Base-by-base conservation (phyloP, 2,797 vertebrate genomes). In the Helarctos malayanus region DNA sequence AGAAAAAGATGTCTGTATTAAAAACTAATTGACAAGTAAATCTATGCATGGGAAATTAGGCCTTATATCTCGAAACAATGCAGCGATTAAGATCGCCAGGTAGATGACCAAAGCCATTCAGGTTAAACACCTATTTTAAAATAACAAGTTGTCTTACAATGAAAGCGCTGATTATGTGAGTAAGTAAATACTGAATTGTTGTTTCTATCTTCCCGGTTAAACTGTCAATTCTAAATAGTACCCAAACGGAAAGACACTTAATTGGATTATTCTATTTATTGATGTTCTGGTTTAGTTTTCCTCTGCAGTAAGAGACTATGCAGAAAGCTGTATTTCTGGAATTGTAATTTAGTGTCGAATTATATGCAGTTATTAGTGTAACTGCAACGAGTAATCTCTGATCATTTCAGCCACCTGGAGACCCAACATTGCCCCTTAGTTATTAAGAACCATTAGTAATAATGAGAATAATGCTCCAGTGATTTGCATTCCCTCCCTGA, bases 371-470 rank as follows among this genome's bases (percentile, higher is more conserved):
- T 95, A 96, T 96, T 94, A 87, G 38, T 73, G 52, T 82, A 91
- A 94, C 87, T 85, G 79, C 59, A 59, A 1, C 6, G 52, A 97
- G 87, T 84, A 86, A 73, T 96, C 97, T 79, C 89, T 95, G 89
- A 35, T 83, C 38, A 79, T 92, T 95, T 89, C 38, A 85, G 92
- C 81, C 88, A 89, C 79, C 76, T 89, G 47, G 95, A 96, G 93
- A 75, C 95, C 54, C 8, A 86, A 13, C 32, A 47, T 87, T 91
- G 82, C 94, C 91, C 88, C 69, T 84, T 73, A 41, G 88, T 97
- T 97, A 96, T 95, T 97, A 97, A 96, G 96, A 95, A 90, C 84
- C 90, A 80, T 97, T 93, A 96, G 95, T 93, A 94, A 97, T 96
- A 91, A 97, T 80, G 93, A 97, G 80, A 95, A 94, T 47, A 94